A percentile compares a stretch with the other conserved stretches of the same genome.
phyloP scores from a whole-genome alignment of 2,888 invertebrate genomes.

The Aricia artaxerxes region DNA sequence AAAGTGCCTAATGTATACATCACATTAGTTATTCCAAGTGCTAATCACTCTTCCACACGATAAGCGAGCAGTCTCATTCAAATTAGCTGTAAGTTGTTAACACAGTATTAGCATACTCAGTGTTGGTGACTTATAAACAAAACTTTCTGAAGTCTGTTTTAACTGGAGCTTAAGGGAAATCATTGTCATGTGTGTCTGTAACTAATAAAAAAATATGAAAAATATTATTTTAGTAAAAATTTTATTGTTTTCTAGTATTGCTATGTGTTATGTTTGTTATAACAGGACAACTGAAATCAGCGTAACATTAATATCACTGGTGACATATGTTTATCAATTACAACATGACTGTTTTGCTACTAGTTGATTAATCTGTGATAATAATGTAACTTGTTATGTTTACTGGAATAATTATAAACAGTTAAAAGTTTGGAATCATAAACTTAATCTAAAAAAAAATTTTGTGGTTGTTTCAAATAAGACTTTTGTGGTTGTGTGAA shows the following conservation, averaged over 20 bases:
- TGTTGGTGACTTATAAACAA: neutral
- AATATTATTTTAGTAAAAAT: neutral
- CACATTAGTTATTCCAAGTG: conserved; percentile 21
- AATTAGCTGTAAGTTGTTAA: neutral
- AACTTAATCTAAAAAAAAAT: too few relatives aligned
- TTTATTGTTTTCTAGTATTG: neutral
- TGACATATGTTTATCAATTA: neutral
- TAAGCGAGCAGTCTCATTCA: neutral
- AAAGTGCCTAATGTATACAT: conserved; percentile 33
- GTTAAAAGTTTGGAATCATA: too few relatives aligned
- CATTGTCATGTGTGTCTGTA: neutral
- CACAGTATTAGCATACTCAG: neutral
- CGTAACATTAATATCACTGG: neutral
- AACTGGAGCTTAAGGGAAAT: neutral
- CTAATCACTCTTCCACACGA: conserved; percentile 2
- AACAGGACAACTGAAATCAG: neutral
- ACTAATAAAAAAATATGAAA: neutral
- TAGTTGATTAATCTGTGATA: neutral
- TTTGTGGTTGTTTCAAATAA: neutral
- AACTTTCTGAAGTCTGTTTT: neutral
- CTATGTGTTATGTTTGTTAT: neutral
- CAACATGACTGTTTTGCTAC: neutral
- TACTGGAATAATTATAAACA: neutral
- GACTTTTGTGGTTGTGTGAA: too few relatives aligned
- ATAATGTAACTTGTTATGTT: neutral